A percentile compares a stretch with the other conserved stretches of the same genome.
phyloP scores from a whole-genome alignment of 1,140 invertebrate species.

The Cataglyphis hispanica region DNA sequence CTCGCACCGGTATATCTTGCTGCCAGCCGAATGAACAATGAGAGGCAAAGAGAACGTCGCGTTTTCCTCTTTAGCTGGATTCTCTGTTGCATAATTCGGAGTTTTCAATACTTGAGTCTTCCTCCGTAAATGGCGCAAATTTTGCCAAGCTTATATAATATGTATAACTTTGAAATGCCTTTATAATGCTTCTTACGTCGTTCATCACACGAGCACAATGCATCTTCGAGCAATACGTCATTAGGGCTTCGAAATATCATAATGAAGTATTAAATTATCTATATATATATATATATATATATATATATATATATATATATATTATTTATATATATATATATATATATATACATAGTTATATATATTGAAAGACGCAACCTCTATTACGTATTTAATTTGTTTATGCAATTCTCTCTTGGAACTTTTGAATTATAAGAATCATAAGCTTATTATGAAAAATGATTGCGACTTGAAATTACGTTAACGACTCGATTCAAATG shows the following conservation, averaged over 20 bases:
- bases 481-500: neutral
- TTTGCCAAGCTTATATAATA: constrained; percentile 51
- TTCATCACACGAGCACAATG: constrained; percentile 20
- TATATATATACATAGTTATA: too few species aligned
- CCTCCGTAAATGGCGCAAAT: constrained; percentile 46
- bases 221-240: neutral
- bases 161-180: constrained; percentile 17
- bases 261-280: constrained; percentile 9
- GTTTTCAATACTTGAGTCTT: constrained; percentile 57
- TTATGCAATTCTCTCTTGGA: neutral
- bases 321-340: too few species aligned
- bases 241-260: neutral
- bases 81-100: constrained; percentile 54
- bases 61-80: constrained; percentile 24
- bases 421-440: neutral
- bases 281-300: neutral
- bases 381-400: neutral
- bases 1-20: constrained; percentile 68
- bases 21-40: constrained; percentile 81
- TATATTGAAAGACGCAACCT: neutral
- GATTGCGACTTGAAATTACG: neutral
- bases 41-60: constrained; percentile 77
- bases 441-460: neutral
- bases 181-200: neutral
- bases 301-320: too few species aligned